These are phyloP conservation scores for Pinctada fucata DNA, from an alignment of 2,888 invertebrate genomes.

Conservation along the genomic window DNA sequence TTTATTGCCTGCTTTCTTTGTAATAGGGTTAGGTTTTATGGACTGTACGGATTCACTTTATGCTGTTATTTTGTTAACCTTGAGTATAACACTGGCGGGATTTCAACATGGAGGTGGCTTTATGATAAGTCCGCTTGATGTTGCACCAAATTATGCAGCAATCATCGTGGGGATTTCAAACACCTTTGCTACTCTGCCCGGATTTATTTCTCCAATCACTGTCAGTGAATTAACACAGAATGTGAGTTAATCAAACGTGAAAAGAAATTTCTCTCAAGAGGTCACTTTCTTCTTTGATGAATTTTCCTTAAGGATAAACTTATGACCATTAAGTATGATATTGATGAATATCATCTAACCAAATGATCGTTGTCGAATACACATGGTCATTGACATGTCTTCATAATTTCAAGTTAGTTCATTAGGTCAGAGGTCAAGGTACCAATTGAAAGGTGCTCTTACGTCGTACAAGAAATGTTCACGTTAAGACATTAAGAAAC, in stretches of 20 bases:
- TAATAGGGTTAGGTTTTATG: slow-evolving; percentile 72
- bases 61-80: slow-evolving; percentile 69
- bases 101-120: slow-evolving; percentile 72
- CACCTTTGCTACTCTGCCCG: slow-evolving; percentile 74
- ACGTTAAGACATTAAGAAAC: too few species aligned
- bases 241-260: slow-evolving; percentile 3
- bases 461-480: too few species aligned
- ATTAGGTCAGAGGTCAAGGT: too few species aligned
- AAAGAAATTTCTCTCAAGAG: too few species aligned
- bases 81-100: slow-evolving; percentile 71
- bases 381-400: too few species aligned
- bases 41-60: slow-evolving; percentile 67
- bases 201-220: slow-evolving; percentile 62
- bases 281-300: too few species aligned
- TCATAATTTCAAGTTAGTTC: too few species aligned
- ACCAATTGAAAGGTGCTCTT: too few species aligned
- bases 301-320: too few species aligned
- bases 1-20: slow-evolving; percentile 67
- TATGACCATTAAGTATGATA: too few species aligned
- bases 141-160: slow-evolving; percentile 75
- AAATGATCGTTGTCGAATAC: too few species aligned
- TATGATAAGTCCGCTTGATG: slow-evolving; percentile 76
- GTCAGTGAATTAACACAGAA: slow-evolving; percentile 29
- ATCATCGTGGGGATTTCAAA: slow-evolving; percentile 75
- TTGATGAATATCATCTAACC: too few species aligned